Percentiles rank a stretch among this genome's conserved stretches.
These are phyloP conservation scores for Percopsis transmontana DNA, from an alignment of 2,113 vertebrate genomes.

Conservation along the genomic window DNA sequence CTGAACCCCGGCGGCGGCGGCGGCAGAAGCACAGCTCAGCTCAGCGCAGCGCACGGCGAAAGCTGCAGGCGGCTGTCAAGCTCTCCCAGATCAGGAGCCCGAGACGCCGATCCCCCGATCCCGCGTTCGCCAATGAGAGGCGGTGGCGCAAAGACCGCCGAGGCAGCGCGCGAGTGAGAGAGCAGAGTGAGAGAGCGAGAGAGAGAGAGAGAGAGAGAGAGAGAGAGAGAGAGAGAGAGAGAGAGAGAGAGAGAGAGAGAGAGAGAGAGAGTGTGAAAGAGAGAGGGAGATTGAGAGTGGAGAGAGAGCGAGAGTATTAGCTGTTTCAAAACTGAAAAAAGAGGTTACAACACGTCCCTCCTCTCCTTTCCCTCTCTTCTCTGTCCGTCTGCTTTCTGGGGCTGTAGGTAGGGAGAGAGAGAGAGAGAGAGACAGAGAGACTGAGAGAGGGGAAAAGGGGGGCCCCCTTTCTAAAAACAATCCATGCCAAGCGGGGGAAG, in stretches of 20 bases:
- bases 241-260: slow-evolving; percentile 24
- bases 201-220: slow-evolving; percentile 42
- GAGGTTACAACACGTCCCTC: slow-evolving; percentile 66
- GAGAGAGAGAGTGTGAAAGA: slow-evolving; percentile 47
- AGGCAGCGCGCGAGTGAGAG: slow-evolving; percentile 3
- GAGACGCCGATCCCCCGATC: slow-evolving; percentile 48
- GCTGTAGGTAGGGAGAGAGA: slow-evolving; percentile 20
- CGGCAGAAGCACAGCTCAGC: neutral
- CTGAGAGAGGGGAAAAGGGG: neutral
- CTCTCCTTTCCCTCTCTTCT: slow-evolving; percentile 35
- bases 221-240: slow-evolving; percentile 8
- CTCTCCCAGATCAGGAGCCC: neutral
- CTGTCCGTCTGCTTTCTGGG: slow-evolving; percentile 25
- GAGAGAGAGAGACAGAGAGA: neutral
- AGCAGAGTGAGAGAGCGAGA: slow-evolving; percentile 14
- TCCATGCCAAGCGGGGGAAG: slow-evolving; percentile 24
- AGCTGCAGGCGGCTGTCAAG: slow-evolving; percentile 76
- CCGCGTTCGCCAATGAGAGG: slow-evolving; percentile 75
- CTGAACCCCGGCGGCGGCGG: too few species aligned
- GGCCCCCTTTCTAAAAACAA: slow-evolving; percentile 35
- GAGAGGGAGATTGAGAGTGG: slow-evolving; percentile 40
- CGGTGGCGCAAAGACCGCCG: slow-evolving; percentile 40
- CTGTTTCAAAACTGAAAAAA: slow-evolving; percentile 27
- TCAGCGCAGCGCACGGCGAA: too few species aligned
- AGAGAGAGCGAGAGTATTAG: slow-evolving; percentile 43